A percentile compares a stretch with the other conserved stretches of the same genome.
These are phyloP conservation scores for Cristatella mucedo DNA, from an alignment of 2,888 invertebrate genomes.

Conservation along the genomic window DNA sequence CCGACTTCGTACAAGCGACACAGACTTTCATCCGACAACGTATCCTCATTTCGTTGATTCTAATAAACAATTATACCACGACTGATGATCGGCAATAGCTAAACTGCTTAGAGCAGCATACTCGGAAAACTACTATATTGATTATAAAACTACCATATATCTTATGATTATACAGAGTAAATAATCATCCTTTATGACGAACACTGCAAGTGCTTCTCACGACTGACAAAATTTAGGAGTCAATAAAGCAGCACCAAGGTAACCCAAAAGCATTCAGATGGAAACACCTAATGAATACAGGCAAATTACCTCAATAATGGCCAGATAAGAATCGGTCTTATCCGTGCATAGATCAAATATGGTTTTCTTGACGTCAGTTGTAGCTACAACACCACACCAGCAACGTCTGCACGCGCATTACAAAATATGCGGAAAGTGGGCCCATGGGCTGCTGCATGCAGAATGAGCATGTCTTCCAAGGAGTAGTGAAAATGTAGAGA, in stretches of 20 bases:
- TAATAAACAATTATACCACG: constrained; percentile 12
- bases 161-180: no score
- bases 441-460: no score
- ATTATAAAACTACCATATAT: no score
- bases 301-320: background rate
- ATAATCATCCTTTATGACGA: no score
- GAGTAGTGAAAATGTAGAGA: no score
- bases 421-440: background rate
- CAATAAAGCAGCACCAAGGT: background rate
- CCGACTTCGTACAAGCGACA: constrained; percentile 86
- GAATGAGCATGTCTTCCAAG: no score
- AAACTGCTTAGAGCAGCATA: background rate
- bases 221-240: no score
- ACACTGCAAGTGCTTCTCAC: no score
- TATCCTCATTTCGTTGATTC: constrained; percentile 43
- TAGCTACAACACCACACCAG: constrained; percentile 46
- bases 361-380: constrained; percentile 75
- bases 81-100: background rate
- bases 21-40: constrained; percentile 69
- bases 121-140: no score
- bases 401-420: background rate
- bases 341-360: constrained; percentile 68
- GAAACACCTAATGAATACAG: constrained; percentile 5
- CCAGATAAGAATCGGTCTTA: constrained; percentile 3
- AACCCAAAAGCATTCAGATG: background rate